Evolutionary conservation across 1,140 invertebrate genomes (phyloP).

Genomic region (Lepidurus arcticus): DNA sequence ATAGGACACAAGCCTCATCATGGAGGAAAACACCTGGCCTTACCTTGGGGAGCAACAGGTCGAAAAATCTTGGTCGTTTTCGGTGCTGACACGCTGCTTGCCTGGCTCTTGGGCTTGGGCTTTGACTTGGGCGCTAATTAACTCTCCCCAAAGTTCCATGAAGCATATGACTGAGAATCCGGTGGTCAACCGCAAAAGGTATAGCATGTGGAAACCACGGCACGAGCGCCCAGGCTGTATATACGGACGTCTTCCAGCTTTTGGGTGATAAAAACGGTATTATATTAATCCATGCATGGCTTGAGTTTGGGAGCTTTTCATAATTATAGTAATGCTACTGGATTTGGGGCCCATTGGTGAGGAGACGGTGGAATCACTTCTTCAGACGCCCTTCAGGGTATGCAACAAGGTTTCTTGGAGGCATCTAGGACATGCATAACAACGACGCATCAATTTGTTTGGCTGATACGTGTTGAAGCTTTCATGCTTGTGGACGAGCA

Average conservation of each 20-base stretch:
- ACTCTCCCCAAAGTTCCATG: background rate
- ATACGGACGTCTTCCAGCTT: background rate
- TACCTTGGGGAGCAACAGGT: background rate
- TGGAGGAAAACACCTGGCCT: background rate
- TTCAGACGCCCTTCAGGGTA: too few species aligned
- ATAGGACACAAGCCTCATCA: background rate
- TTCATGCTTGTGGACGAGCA: background rate
- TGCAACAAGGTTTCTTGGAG: too few species aligned
- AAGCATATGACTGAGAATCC: background rate
- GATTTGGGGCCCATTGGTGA: too few species aligned
- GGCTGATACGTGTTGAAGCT: too few species aligned
- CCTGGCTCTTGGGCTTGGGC: background rate
- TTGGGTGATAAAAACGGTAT: background rate
- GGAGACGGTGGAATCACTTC: too few species aligned
- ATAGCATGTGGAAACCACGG: conserved; percentile 1
- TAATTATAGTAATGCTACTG: too few species aligned
- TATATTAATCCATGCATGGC: conserved; percentile 8
- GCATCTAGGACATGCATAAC: too few species aligned
- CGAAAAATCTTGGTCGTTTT: background rate
- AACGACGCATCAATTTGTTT: too few species aligned
- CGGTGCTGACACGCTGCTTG: background rate
- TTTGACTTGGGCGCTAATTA: background rate
- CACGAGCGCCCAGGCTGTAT: background rate
- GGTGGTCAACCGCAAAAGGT: background rate
- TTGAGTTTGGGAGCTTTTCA: background rate